Evolutionary conservation across 37 sponge, comb jelly and placozoan genomes (phyloP), one percentile per base, ranked within the genome.

Genomic region (Cladorhizidae sp.): DNA sequence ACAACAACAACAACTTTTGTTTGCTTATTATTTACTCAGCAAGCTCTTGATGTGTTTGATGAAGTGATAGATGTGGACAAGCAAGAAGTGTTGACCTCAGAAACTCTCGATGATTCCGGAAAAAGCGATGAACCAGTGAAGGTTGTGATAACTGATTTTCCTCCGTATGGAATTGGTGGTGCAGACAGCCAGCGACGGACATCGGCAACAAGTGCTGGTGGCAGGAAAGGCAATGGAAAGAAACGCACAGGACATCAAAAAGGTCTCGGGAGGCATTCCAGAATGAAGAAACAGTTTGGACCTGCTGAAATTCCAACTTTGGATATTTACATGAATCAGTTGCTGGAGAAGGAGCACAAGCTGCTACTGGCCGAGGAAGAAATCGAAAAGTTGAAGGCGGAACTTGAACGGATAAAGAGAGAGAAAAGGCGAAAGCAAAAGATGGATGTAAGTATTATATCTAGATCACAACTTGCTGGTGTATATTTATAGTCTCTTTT

Each of bases 261-360:
- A 61, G 12, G 62, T 17, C 12, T 17, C 17, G 62, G 62, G 17
- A 61, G 12, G 17, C 3, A 17, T 61, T 23, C 62, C 5, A 29
- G 17, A 61, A 61, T 23, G 25, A 61, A 61, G 49, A 5, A 67
- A 38, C 28, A 6, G 61, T n/a, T n/a, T n/a, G 25, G 1, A 54
- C 52, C 9, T 55, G 21, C 35, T 3, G 38, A 15, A 75, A 25
- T 22, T 45, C 18, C 35, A 9, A 9, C 28, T 72, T 3, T 72
- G 26, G 29, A 50, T 23, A 6, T 5, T 28, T 26, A 32, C 73
- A 8, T 22, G 3, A 43, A 17, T 9, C 49, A 63, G 28, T 54
- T 78, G 33, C 23, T 29, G 1, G 79, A 78, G 15, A 67, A 78
- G 21, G 72, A 70, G 12, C 37, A 70, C 26, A 40, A 80, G 39